Conservation (phyloP, 2,888 invertebrate genomes). For the Lasioglossum figueresi region DNA sequence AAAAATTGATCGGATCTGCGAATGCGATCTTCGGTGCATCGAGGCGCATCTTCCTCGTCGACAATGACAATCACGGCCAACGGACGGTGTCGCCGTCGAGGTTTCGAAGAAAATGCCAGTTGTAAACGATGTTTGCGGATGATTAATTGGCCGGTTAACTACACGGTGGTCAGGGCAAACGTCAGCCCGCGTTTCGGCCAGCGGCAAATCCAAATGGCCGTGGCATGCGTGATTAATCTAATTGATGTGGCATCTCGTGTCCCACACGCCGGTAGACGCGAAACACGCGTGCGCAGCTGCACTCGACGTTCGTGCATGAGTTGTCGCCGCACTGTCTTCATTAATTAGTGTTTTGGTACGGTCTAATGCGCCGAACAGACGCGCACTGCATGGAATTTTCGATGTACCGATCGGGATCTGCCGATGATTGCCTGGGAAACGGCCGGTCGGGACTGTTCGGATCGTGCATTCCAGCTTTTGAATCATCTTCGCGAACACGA, state of each 20-base stretch:
- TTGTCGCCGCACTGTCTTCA: conserved; percentile 74
- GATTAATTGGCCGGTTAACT: conserved; percentile 74
- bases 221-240: conserved; percentile 80
- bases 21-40: not conserved
- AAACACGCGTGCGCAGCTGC: conserved; percentile 75
- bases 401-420: conserved; percentile 5
- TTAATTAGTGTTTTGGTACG: conserved; percentile 78
- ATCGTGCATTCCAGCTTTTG: not conserved
- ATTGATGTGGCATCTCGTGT: conserved; percentile 77
- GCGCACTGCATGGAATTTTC: conserved; percentile 20
- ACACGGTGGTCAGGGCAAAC: conserved; percentile 62
- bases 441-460: no score
- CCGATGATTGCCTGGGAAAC: not conserved
- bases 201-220: conserved; percentile 73
- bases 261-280: conserved; percentile 66
- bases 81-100: not conserved
- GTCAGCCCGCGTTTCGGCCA: conserved; percentile 66
- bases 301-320: conserved; percentile 73
- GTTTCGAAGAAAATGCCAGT: conserved; percentile 29
- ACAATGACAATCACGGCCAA: not conserved
- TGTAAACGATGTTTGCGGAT: conserved; percentile 44
- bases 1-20: not conserved
- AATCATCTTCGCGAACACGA: no score
- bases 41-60: not conserved
- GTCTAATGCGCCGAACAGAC: conserved; percentile 55